Conservation (phyloP, 1,140 invertebrate genomes). For the Spodoptera litura region DNA sequence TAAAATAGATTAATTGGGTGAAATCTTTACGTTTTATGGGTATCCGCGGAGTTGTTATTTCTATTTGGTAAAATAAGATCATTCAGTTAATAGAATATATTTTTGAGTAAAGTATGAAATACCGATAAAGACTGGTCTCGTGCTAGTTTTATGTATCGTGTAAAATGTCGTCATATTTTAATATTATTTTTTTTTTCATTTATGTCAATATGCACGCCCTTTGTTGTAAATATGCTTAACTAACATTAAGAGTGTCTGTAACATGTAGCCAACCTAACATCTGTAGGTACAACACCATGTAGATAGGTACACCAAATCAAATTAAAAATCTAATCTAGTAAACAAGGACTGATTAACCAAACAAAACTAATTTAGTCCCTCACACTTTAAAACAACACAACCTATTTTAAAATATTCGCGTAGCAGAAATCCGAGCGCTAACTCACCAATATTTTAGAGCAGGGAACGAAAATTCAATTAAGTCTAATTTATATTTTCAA, state of each 20-base stretch:
- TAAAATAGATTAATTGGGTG: no score
- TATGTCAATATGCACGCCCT: no score
- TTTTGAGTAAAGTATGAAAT: not conserved
- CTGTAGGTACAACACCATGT: not conserved
- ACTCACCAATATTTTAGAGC: conserved; percentile 31
- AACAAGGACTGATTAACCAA: conserved; percentile 3
- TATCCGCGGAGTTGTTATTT: not conserved
- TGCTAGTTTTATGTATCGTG: no score
- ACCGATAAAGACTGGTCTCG: no score
- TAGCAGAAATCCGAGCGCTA: conserved; percentile 27
- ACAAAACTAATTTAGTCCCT: not conserved
- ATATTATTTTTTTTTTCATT: no score
- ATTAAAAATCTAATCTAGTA: not conserved
- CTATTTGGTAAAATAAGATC: not conserved
- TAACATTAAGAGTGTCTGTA: no score
- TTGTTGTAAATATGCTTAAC: no score
- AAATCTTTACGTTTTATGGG: no score
- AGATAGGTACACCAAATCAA: not conserved
- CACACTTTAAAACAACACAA: conserved; percentile 3
- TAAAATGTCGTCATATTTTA: no score
- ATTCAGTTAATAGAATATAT: not conserved
- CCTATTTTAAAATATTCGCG: not conserved
- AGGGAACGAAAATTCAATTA: conserved; percentile 31
- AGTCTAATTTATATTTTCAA: conserved; percentile 35
- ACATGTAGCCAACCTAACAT: no score